phyloP scores from a whole-genome alignment of 2,797 vertebrate species.

The Zalophus californianus region DNA sequence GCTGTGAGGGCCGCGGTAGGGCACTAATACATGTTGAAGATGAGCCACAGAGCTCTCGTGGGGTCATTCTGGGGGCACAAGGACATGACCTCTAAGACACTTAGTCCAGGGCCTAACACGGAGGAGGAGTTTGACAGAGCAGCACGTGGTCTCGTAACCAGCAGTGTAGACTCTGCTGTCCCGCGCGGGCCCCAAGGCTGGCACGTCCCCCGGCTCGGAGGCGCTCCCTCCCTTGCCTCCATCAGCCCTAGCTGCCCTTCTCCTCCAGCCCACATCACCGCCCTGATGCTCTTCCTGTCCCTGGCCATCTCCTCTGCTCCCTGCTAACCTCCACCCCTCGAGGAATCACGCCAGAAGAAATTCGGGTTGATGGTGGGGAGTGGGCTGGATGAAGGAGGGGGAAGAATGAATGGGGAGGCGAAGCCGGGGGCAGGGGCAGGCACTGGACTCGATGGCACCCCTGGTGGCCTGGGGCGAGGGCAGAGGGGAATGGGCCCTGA shows the following conservation, averaged over 20 bases:
- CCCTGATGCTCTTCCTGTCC: neutral
- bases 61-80: neutral
- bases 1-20: neutral
- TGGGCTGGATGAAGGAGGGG: too few species aligned
- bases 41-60: too few species aligned
- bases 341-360: neutral
- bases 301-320: neutral
- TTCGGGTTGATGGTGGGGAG: neutral
- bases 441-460: too few species aligned
- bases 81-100: neutral
- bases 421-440: too few species aligned
- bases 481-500: neutral
- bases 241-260: neutral
- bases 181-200: neutral
- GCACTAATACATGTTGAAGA: rapidly evolving
- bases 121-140: rapidly evolving
- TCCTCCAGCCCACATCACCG: neutral
- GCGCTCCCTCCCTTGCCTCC: neutral
- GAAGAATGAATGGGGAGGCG: too few species aligned
- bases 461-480: neutral
- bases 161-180: rapidly evolving
- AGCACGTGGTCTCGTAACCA: rapidly evolving
- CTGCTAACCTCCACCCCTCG: neutral
- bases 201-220: too few species aligned
- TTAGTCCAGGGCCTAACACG: neutral